Evolutionary conservation across 2,113 vertebrate genomes (phyloP), one percentile per base, ranked within the genome.

Genomic region (Percina caprodes): DNA sequence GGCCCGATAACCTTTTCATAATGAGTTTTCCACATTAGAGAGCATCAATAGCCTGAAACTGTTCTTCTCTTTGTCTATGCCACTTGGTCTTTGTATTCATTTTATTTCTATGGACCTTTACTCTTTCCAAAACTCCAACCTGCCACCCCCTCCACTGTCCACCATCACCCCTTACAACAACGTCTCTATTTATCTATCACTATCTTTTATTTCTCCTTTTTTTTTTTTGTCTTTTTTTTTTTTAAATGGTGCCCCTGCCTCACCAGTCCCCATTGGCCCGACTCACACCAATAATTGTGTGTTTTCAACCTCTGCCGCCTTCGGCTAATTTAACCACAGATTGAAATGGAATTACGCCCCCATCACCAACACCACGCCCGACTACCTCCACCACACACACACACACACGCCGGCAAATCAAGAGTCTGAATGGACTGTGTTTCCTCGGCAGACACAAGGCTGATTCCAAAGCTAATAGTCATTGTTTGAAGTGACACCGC

Each of bases 381-480:
- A 62, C 39, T 39, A 24, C 60, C 79, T 21, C 23, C 48, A 24
- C 15, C 35, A 61, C 74, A 68, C 67, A 65, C 81, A 52, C 26
- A 35, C 73, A 48, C 65, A 11, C 13, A 61, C 60, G 26, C 72
- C 95, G 94, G 96, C 95, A 96, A 39, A 96, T 95, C 91, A 95
- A 95, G 92, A 95, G 94, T 95, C 93, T 95, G 96, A 95, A 96
- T 97, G 95, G 95, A 97, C 96, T 97, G 95, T 97, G 96, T 97
- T 98, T 97, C 96, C 97, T 97, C 96, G 94, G 96, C 96, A 97
- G 97, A 97, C 96, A 96, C 96, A 12, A 45, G 96, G 97, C 92
- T 97, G 97, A 98, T 97, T 98, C 97, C 96, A 97, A 97, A 99
- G 97, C 97, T 99, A 99, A 99, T 98, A 99, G 97, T 97, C 96